These are phyloP conservation scores for Scaptomyza polygonia DNA, from an alignment of 2,888 invertebrate species.

Conservation along the genomic window DNA sequence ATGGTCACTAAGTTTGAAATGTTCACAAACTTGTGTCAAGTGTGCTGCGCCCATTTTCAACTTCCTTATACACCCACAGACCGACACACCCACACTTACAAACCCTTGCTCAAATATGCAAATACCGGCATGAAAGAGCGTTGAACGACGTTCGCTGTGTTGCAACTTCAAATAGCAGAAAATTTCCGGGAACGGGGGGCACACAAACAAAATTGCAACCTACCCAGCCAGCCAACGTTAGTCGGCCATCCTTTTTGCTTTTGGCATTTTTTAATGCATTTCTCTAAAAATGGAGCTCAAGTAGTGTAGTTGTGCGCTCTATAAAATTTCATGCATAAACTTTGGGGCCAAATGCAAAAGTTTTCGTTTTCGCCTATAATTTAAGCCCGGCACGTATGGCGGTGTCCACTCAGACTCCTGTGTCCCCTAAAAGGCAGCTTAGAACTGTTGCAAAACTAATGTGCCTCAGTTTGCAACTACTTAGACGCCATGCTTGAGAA, in stretches of 20 bases:
- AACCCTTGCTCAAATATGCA: constrained; percentile 54
- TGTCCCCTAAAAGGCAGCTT: constrained; percentile 39
- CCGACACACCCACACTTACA: constrained; percentile 14
- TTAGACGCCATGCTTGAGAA: constrained; percentile 10
- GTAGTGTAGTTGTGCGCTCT: constrained; percentile 73
- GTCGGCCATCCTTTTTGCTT: constrained; percentile 29
- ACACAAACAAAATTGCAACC: neutral
- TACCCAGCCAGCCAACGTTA: neutral
- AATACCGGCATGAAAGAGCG: constrained; percentile 44
- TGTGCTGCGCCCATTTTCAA: constrained; percentile 42
- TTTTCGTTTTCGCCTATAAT: constrained; percentile 72
- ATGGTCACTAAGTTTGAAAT: constrained; percentile 75
- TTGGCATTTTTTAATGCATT: constrained; percentile 51
- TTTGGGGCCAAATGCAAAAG: constrained; percentile 71
- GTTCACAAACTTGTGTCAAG: constrained; percentile 65
- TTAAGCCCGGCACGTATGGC: constrained; percentile 76
- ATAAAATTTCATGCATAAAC: constrained; percentile 80
- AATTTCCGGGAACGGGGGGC: constrained; percentile 20
- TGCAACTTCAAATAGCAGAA: constrained; percentile 48
- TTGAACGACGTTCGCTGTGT: constrained; percentile 35
- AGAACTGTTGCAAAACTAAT: constrained; percentile 47
- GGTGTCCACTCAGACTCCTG: constrained; percentile 42
- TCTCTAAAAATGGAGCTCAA: constrained; percentile 64
- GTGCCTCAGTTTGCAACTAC: constrained; percentile 31
- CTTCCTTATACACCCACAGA: constrained; percentile 9